Base-by-base conservation (phyloP, 2,888 invertebrate species). In the Ormyrus nitidulus region DNA sequence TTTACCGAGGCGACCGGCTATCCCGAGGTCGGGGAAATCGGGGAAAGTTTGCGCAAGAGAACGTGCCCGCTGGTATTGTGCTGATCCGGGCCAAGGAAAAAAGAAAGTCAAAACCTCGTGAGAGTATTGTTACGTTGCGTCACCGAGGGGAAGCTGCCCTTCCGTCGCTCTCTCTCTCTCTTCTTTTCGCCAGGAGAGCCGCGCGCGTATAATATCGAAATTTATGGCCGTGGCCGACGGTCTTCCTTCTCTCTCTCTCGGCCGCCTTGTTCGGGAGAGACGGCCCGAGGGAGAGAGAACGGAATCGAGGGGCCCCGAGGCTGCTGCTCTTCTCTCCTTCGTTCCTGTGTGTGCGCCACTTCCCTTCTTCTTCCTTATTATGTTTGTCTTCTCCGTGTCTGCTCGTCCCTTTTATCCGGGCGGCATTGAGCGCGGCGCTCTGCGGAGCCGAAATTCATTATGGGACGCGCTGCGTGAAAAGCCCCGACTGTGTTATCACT, bases 171-270 rank as follows among this genome's bases (percentile, higher is more conserved):
- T 48, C 54, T 46, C 54, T 65, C 73, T 34, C 68, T 65, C 74
- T 49, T 68, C 78, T 72, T 65, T 78, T 73, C 73, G 69, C 79
- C 72, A 61, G 68, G 74, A 81, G 81, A 75, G 84, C 81, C 54
- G 71, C 65, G 85, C 87, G 86, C 85, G 87, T 88, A 90, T 89
- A 90, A 90, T 89, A 89, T 89, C 88, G 83, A 89, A 90, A 90
- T 90, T 90, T 90, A 90, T 89, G 88, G 85, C 88, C 85, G 76
- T 83, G 68, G 84, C 74, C 84, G 83, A 84, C 81, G 54, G 19
- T 64, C 48, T 53, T 34, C 10, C 56, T 69, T 71, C 74, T 81
- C 71, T 75, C 54, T 61, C 69, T 53, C 46, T 5, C 13, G 53
- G 34, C 54, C 9, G 83, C 86, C 85, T 84, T 83, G 84, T 83